Evolutionary conservation across 2,888 invertebrate species (phyloP).

Genomic region (Chloroclystis v-ata): DNA sequence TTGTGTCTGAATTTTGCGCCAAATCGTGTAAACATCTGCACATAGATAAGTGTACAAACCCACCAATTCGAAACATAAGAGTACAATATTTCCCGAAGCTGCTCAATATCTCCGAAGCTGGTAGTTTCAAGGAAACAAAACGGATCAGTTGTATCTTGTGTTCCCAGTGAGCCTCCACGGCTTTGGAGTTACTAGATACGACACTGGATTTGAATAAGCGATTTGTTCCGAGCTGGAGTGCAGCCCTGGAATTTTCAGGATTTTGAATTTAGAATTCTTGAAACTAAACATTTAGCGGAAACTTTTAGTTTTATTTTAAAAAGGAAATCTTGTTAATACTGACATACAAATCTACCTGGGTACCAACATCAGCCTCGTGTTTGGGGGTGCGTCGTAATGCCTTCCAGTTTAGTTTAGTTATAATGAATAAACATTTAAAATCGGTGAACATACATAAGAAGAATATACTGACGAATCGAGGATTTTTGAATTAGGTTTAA

Average conservation of each 20-base stretch:
- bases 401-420: too few relatives aligned
- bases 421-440: too few relatives aligned
- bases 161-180: constrained; percentile 37
- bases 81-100: constrained; percentile 29
- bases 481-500: too few relatives aligned
- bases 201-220: constrained; percentile 31
- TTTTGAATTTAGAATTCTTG: constrained; percentile 17
- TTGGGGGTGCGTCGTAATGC: too few relatives aligned
- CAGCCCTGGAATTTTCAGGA: constrained; percentile 21
- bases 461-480: too few relatives aligned
- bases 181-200: constrained; percentile 43
- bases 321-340: too few relatives aligned
- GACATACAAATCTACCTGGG: too few relatives aligned
- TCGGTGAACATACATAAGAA: too few relatives aligned
- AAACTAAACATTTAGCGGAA: not conserved
- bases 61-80: constrained; percentile 19
- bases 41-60: not conserved
- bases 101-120: constrained; percentile 29
- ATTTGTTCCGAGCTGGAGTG: constrained; percentile 26
- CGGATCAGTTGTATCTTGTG: constrained; percentile 57
- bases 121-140: constrained; percentile 53
- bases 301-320: not conserved
- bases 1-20: not conserved
- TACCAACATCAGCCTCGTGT: too few relatives aligned
- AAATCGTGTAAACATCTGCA: not conserved